A percentile compares a stretch with the other conserved stretches of the same genome.
Conservation (phyloP, 2,888 invertebrate species). For the Rosalia funebris region DNA sequence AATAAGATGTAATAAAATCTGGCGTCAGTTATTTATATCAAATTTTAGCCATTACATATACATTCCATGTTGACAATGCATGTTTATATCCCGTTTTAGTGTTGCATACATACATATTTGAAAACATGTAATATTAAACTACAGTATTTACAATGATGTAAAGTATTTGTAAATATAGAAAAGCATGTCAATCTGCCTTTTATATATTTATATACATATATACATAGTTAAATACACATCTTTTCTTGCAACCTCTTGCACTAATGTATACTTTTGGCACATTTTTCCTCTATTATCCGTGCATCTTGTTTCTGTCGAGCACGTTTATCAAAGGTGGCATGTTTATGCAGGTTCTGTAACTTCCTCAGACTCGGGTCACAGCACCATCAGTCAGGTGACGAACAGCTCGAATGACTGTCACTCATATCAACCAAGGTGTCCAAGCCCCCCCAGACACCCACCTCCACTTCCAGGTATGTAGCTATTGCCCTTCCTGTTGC, state of each 20-base stretch:
- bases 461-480: slow-evolving; percentile 61
- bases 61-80: no score
- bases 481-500: background rate
- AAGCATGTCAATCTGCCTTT: background rate
- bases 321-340: slow-evolving; percentile 49
- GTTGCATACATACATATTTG: no score
- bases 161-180: background rate
- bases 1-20: no score
- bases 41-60: no score
- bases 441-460: slow-evolving; percentile 60
- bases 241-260: no score
- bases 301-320: slow-evolving; percentile 32
- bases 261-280: slow-evolving; percentile 17
- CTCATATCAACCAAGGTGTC: slow-evolving; percentile 59
- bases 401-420: slow-evolving; percentile 65
- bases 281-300: slow-evolving; percentile 26
- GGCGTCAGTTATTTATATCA: no score
- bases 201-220: background rate
- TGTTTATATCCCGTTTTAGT: no score
- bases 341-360: slow-evolving; percentile 80
- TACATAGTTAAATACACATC: no score
- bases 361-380: slow-evolving; percentile 91
- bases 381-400: slow-evolving; percentile 75
- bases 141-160: no score
- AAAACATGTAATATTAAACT: background rate